Percentiles rank a stretch among this genome's conserved stretches.
Evolutionary conservation across 2,797 vertebrate species (phyloP).

Genomic region (Anguilla megastoma): DNA sequence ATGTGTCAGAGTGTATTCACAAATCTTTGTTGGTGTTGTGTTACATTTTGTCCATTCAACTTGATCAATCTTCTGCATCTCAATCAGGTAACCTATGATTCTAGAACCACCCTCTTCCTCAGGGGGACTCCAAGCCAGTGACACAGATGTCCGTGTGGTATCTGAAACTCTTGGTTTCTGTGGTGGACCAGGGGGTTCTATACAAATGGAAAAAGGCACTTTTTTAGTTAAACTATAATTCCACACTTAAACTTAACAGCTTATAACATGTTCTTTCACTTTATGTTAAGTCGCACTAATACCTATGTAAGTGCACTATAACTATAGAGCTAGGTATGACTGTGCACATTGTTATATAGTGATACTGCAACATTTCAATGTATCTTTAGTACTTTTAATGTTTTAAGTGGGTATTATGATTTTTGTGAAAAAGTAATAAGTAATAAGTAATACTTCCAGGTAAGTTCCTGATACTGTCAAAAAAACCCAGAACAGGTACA

Average conservation of each 20-base stretch:
- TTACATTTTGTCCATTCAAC: conserved; percentile 99
- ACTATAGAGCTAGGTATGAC: too few relatives aligned
- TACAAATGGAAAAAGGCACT: conserved; percentile 42
- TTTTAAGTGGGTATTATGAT: neutral
- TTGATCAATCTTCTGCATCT: conserved; percentile 99
- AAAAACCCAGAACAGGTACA: neutral
- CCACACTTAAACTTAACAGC: neutral
- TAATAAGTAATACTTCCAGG: neutral
- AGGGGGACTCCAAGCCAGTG: conserved; percentile 91
- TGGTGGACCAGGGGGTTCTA: conserved; percentile 92
- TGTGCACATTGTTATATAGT: too few relatives aligned
- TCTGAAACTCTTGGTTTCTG: conserved; percentile 91
- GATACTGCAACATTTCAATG: too few relatives aligned
- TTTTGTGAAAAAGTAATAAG: neutral
- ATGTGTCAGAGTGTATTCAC: conserved; percentile 96
- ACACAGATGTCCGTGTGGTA: conserved; percentile 93
- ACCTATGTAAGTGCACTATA: neutral
- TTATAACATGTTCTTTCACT: neutral
- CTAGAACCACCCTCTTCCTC: conserved; percentile 93
- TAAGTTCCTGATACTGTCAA: neutral
- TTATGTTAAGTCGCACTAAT: neutral
- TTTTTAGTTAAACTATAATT: conserved; percentile 25
- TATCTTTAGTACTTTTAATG: too few relatives aligned
- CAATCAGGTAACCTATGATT: conserved; percentile 91
- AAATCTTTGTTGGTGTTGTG: conserved; percentile 95